A percentile compares a stretch with the other conserved stretches of the same genome.
Conservation (phyloP, 1,140 invertebrate species). For the Arctopsyche grandis region DNA sequence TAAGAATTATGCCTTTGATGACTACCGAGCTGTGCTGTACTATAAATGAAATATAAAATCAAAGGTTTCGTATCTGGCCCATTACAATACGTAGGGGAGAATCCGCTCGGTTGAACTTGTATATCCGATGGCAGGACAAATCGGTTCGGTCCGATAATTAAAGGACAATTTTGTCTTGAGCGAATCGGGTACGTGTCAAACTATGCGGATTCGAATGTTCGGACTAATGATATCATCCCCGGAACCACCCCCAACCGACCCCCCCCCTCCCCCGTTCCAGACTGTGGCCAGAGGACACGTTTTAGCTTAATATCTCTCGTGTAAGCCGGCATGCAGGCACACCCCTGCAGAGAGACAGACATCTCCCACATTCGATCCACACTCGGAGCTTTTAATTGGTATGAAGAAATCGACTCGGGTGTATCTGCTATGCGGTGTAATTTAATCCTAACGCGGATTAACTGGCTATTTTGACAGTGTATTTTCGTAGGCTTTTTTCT, state of each 20-base stretch:
- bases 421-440: neutral
- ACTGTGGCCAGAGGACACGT: conserved; percentile 52
- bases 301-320: conserved; percentile 55
- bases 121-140: neutral
- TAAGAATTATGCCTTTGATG: too few species aligned
- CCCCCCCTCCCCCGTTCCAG: conserved; percentile 1
- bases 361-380: neutral
- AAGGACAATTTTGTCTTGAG: conserved; percentile 38
- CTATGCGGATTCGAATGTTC: conserved; percentile 47
- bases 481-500: conserved; percentile 3
- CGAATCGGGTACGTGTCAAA: conserved; percentile 51
- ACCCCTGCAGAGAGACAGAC: conserved; percentile 23
- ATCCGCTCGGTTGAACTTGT: too few species aligned
- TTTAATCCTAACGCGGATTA: neutral
- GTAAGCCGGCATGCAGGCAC: conserved; percentile 39
- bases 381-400: conserved; percentile 7
- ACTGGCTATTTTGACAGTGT: neutral
- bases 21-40: too few species aligned
- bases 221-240: conserved; percentile 46
- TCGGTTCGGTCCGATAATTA: conserved; percentile 39
- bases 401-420: neutral
- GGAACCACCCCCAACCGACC: neutral
- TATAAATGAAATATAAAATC: too few species aligned
- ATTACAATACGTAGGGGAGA: too few species aligned
- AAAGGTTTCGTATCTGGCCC: too few species aligned